These are phyloP conservation scores for Aphaenogaster ashmeadi DNA, from an alignment of 1,140 invertebrate genomes.

Conservation along the genomic window DNA sequence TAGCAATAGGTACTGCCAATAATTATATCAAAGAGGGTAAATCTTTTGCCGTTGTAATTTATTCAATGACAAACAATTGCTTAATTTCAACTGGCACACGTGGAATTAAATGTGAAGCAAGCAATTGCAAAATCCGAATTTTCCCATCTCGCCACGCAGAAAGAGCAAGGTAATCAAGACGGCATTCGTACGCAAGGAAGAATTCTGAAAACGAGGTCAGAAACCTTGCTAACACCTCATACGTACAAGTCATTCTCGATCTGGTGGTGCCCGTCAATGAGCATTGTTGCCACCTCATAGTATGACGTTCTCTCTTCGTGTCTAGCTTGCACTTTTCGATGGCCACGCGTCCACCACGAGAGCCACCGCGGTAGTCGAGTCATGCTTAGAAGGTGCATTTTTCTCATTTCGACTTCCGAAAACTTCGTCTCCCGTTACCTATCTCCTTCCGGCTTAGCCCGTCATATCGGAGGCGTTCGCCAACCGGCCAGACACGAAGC, in stretches of 20 bases:
- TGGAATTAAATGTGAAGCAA: not conserved
- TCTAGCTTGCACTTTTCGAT: slow-evolving; percentile 85
- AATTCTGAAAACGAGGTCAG: slow-evolving; percentile 73
- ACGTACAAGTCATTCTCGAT: slow-evolving; percentile 81
- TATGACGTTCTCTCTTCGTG: slow-evolving; percentile 84
- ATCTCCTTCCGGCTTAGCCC: slow-evolving; percentile 52
- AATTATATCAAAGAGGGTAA: not conserved
- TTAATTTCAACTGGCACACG: not conserved
- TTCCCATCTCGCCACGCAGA: not conserved
- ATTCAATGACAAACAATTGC: not conserved
- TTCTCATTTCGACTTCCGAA: slow-evolving; percentile 71
- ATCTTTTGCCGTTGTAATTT: not conserved
- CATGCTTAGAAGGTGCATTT: slow-evolving; percentile 85
- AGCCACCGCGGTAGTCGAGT: slow-evolving; percentile 79
- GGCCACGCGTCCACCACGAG: slow-evolving; percentile 73
- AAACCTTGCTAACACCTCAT: slow-evolving; percentile 75
- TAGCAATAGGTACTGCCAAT: not conserved
- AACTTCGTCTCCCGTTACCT: slow-evolving; percentile 55
- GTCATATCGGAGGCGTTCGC: slow-evolving; percentile 40
- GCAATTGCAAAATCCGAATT: slow-evolving; percentile 1
- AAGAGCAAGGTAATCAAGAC: slow-evolving; percentile 32
- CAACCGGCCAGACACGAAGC: slow-evolving; percentile 32
- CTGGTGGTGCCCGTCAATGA: slow-evolving; percentile 81
- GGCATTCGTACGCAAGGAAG: not conserved
- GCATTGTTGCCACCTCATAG: slow-evolving; percentile 85